Conservation (phyloP, 2,888 invertebrate genomes). For the Caenorhabditis sp. region DNA sequence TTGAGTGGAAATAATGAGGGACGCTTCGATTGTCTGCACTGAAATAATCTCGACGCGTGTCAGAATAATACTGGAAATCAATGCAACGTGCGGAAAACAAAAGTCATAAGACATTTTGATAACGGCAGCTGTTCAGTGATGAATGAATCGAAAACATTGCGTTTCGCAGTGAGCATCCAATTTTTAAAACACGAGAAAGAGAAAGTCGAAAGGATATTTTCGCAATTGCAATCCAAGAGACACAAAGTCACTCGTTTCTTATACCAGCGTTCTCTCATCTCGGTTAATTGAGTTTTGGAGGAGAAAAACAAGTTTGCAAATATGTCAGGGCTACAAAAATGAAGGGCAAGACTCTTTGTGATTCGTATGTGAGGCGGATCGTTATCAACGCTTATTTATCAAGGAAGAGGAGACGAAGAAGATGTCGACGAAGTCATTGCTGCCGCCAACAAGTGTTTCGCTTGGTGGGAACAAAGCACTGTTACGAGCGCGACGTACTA, state of each 20-base stretch:
- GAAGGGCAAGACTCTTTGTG: neutral
- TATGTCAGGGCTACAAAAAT: conserved; percentile 41
- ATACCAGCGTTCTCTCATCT: neutral
- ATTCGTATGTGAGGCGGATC: neutral
- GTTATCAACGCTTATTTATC: conserved; percentile 2
- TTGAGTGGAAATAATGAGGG: too few species aligned
- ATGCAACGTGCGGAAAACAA: neutral
- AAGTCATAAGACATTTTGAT: conserved; percentile 1
- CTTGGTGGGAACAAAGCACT: conserved; percentile 15
- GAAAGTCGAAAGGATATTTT: conserved; percentile 4
- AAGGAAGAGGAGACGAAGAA: conserved; percentile 1
- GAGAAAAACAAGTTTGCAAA: conserved; percentile 32
- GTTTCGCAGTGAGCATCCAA: neutral
- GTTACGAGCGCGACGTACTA: conserved; percentile 16
- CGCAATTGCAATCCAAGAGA: neutral
- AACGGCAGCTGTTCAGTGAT: conserved; percentile 10
- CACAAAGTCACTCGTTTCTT: neutral
- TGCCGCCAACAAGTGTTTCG: conserved; percentile 3
- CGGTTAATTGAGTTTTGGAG: conserved; percentile 12
- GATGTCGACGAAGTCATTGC: neutral
- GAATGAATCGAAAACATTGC: neutral
- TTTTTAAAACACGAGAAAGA: conserved; percentile 6
- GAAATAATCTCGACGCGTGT: neutral
- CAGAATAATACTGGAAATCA: neutral
- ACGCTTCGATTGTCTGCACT: too few species aligned